Base-by-base conservation (phyloP, 2,797 vertebrate species). In the Hapalemur alaotrensis region DNA sequence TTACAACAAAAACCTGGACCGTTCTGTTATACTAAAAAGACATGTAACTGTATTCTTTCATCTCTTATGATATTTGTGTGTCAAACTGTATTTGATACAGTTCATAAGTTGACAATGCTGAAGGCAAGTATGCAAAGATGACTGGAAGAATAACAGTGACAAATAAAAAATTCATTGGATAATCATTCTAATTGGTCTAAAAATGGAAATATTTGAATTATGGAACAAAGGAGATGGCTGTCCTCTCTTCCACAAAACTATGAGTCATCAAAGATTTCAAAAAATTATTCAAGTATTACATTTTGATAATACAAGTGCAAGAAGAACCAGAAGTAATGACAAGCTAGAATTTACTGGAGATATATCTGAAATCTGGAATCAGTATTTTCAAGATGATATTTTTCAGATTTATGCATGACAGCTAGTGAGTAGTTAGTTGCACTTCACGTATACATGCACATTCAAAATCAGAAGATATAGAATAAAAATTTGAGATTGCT, bases 131-230 rank as follows among this genome's bases (percentile, higher is more conserved):
- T 50, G 57, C 8, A 70, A 70, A 79, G n/a, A 41, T 48, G 20
- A 65, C 17, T 46, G 7, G 50, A 82, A 72, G 70, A 72, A 43
- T 72, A 72, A 15, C 32, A 20, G 20, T 9, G 18, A 67, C 1
- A 67, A 67, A 35, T 20, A 67, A 67, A 67, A 76, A 89, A 48
- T 65, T 48, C 67, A 78, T 9, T 70, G 12, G 10, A 22, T 28
- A 12, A 57, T 43, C 46, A 75, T n/a, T 91, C 61, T 84, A 32
- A 65, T 30, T 90, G 50, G 43, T 46, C 25, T 72, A 61, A 73
- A 92, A 82, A 46, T 63, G 50, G 88, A 82, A 95, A 72, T 38
- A 20, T 83, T 67, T 93, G 43, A 88, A 28, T 69, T 84, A 61
- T 2, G 61, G 46, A 75, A 30, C 54, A 83, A 97, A 87, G 50